Conservation (phyloP, 2,797 vertebrate species). For the Etheostoma perlongum region DNA sequence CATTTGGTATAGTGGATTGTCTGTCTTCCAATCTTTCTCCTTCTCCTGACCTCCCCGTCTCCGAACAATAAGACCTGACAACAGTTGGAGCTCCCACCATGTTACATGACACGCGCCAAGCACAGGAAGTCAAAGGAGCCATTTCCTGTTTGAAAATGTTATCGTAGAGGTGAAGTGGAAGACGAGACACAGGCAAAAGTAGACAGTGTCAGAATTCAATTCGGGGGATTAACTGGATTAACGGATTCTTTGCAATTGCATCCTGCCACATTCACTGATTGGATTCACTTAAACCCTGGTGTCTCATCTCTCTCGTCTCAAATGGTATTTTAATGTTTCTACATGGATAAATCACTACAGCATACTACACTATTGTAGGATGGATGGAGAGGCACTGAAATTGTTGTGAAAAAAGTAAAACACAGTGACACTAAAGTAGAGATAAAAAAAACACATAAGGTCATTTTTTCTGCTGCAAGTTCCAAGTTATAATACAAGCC, state of each 20-base stretch:
- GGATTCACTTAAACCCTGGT: not conserved
- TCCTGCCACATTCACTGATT: not conserved
- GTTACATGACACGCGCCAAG: constrained; percentile 44
- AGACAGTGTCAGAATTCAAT: not conserved
- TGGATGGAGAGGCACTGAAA: no score
- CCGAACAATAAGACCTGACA: constrained; percentile 45
- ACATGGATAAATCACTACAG: not conserved
- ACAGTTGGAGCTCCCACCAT: constrained; percentile 17
- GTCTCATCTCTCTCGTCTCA: not conserved
- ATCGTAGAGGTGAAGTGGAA: constrained; percentile 21
- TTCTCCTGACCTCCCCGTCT: constrained; percentile 29
- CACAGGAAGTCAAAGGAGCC: constrained; percentile 54
- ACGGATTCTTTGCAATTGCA: not conserved
- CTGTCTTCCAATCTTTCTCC: constrained; percentile 24
- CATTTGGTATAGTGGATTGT: constrained; percentile 31
- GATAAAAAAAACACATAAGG: no score
- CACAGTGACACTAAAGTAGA: no score
- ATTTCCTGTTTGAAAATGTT: constrained; percentile 49
- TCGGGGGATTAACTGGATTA: not conserved
- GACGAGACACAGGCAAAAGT: constrained; percentile 9
- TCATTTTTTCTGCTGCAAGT: no score
- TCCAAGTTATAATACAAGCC: no score
- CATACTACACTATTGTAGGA: no score
- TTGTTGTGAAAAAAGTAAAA: no score
- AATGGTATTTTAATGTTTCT: not conserved